phyloP scores from a whole-genome alignment of 2,888 invertebrate species.

The Lottia gigantea region DNA sequence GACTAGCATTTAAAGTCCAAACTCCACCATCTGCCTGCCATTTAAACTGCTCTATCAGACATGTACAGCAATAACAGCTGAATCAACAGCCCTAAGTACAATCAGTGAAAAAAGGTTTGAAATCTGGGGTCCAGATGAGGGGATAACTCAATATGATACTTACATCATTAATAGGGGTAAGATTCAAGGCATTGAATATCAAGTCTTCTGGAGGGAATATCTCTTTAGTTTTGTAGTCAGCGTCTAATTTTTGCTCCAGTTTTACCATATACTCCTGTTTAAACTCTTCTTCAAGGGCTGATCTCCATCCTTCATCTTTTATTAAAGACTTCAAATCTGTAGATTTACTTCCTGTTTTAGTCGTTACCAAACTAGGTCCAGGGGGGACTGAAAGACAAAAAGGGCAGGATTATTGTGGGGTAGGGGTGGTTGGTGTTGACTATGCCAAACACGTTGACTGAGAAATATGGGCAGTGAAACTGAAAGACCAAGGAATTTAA shows the following conservation, averaged over 20 bases:
- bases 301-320: constrained; percentile 44
- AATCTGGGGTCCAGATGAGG: too few species aligned
- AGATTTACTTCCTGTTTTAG: background rate
- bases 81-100: background rate
- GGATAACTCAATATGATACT: constrained; percentile 19
- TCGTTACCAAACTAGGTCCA: background rate
- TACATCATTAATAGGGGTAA: constrained; percentile 64
- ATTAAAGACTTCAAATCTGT: constrained; percentile 20
- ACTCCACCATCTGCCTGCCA: too few species aligned
- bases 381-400: too few species aligned
- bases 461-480: too few species aligned
- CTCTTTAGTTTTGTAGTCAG: constrained; percentile 45
- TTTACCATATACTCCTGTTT: constrained; percentile 56
- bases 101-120: too few species aligned
- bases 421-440: too few species aligned
- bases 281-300: constrained; percentile 50
- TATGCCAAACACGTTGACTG: too few species aligned
- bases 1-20: too few species aligned
- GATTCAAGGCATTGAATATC: constrained; percentile 68
- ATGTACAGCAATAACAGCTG: background rate
- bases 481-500: too few species aligned
- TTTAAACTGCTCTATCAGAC: background rate
- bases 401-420: too few species aligned
- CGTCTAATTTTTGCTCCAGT: constrained; percentile 52
- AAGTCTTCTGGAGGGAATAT: constrained; percentile 66